Base-by-base conservation (phyloP, 1,140 invertebrate genomes). In the Danaus melanippus region DNA sequence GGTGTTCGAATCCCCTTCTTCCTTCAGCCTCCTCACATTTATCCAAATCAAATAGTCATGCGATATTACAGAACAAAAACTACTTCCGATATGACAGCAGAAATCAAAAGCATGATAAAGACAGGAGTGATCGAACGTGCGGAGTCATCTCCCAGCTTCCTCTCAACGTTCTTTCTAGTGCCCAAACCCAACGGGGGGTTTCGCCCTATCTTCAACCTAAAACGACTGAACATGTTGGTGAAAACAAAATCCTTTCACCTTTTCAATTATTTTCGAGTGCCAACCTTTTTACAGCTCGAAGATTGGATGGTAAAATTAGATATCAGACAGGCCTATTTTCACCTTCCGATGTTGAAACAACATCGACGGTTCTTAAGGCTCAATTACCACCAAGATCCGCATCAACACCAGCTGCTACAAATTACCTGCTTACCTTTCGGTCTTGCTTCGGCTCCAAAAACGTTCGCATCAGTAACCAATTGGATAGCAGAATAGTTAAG, bases 281-380 rank as follows among this genome's bases (percentile, higher is more conserved):
- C 56, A 47, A 50, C 51, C 32, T 58, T 58, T 51, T 43, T 58
- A 1, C 56, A 63, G 46, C 17, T 53, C 0, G 15, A 46, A 32
- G 61, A 63, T 21, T 63, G 53, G 61, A 56, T 63, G 61, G 46
- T 53, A 52, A 63, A 53, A 55, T 12, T 63, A 10, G 52, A 63
- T 12, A 55, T 63, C 11, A 53, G 44, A 32, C 53, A 63, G 41
- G 53, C 61, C 9, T 59, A 56, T 39, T 53, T 53, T 11, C 56
- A 53, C 17, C 9, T 58, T 10, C 49, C 49, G 3, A 46, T 46
- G 42, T 49, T 50, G 21, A 51, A 52, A 42, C 21, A 49, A 21
- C 56, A 58, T 12, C 40, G 40, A 21, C 12, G 12, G 8, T 59
- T 59, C 10, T 21, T 59, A n/a, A 45, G 57, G 17, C n/a, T 59